phyloP scores from a whole-genome alignment of 2,888 invertebrate species.

The Aphodius granarius region DNA sequence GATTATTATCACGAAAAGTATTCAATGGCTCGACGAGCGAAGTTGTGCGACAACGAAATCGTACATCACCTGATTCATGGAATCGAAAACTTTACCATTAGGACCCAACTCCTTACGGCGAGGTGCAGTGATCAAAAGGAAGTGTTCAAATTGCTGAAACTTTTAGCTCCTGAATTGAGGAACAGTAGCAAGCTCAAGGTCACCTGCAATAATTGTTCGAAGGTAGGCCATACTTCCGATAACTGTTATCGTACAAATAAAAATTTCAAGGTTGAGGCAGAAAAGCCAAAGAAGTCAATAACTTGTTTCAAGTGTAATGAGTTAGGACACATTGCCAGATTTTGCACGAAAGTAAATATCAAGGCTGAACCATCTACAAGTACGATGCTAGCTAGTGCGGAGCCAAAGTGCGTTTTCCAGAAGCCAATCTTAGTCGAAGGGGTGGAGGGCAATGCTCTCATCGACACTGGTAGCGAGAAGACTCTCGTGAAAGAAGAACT shows the following conservation, averaged over 20 bases:
- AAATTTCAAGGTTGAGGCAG: not conserved
- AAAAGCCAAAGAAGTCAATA: not conserved
- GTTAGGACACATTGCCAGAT: not conserved
- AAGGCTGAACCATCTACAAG: too few relatives aligned
- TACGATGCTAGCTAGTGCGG: too few relatives aligned
- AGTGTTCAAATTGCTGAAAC: not conserved
- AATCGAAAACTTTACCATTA: not conserved
- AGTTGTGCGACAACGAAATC: too few relatives aligned
- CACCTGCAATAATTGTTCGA: not conserved
- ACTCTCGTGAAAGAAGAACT: not conserved
- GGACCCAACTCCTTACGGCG: not conserved
- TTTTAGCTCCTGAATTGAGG: not conserved
- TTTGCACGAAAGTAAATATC: too few relatives aligned
- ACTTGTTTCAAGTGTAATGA: conserved; percentile 1
- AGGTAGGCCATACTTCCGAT: not conserved
- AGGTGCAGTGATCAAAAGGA: not conserved
- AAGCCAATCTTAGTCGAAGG: too few relatives aligned
- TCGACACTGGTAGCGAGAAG: not conserved
- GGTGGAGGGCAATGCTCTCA: too few relatives aligned
- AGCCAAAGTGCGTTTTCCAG: too few relatives aligned
- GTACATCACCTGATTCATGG: not conserved
- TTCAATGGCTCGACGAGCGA: not conserved
- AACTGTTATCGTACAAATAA: not conserved
- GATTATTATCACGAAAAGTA: not conserved
- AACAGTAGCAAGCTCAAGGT: too few relatives aligned